Base-by-base conservation (phyloP, 2,888 invertebrate genomes). In the Stratiomys singularior region DNA sequence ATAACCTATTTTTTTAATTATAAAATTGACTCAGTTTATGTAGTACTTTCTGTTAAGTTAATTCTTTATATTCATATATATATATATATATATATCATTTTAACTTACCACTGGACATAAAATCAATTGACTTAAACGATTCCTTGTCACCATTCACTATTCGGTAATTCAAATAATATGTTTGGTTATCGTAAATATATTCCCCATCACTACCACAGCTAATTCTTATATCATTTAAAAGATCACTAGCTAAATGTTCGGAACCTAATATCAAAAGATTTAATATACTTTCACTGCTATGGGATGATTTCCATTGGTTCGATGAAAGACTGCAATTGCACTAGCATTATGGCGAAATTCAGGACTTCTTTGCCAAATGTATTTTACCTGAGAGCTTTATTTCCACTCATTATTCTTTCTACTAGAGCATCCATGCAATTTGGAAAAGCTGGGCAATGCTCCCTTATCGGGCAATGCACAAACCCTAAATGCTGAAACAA, bases 401-500 rank as follows among this genome's bases (percentile, higher is more conserved):
- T 83, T 56, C 91, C 90, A 80, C 90, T 90, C 81, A 93, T 88
- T 83, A 93, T 90, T 83, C 93, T 89, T 85, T 93, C 93, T 82
- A 94, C 92, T 72, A 94, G 88, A 78, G 92, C 91, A 85, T 94
- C 94, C 90, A 93, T 93, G 83, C 94, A 94, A 85, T 93, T 94
- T 69, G 93, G 92, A 83, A 92, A 94, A 64, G 96, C 95, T 15
- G 97, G 97, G 85, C 98, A 98, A 86, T 97, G 96, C 86, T 97
- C 97, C 76, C 95, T 89, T 86, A 96, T 95, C 15, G 98, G 97
- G 86, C 96, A 96, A 88, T 98, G 97, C 77, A 98, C 94, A 88
- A 98, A 98, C 78, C 97, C 97, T 60, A 98, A 89, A 87, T 98
- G 98, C 86, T 97, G 97, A 84, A 97, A 95, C 79, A 99, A 89